A percentile compares a stretch with the other conserved stretches of the same genome.
Evolutionary conservation across 2,113 vertebrate species (phyloP).

Genomic region (Dasyprocta punctata): DNA sequence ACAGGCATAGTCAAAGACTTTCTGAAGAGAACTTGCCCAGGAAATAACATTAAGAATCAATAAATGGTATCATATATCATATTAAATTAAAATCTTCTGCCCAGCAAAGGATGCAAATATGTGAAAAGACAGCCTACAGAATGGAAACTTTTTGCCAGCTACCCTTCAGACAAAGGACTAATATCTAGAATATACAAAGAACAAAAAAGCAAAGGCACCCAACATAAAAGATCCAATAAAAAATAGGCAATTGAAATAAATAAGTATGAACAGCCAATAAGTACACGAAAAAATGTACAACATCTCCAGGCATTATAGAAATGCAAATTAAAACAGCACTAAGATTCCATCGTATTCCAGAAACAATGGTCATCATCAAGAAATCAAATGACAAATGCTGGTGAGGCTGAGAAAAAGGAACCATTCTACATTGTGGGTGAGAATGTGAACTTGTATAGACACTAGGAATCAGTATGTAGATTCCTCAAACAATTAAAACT

Average conservation of each 20-base stretch:
- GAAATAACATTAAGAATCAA: not conserved
- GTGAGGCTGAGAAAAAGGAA: not conserved
- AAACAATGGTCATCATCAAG: not conserved
- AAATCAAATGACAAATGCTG: not conserved
- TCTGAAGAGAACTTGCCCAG: not conserved
- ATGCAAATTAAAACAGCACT: not conserved
- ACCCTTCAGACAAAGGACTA: not conserved
- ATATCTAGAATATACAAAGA: not conserved
- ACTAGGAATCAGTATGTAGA: not conserved
- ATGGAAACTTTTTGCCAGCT: not conserved
- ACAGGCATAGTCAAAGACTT: not conserved
- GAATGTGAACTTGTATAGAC: not conserved
- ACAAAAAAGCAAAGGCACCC: not conserved
- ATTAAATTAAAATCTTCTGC: not conserved
- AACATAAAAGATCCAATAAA: not conserved
- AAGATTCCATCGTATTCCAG: not conserved
- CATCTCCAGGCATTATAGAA: not conserved
- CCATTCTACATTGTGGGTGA: not conserved
- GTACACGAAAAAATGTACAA: not conserved
- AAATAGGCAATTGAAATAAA: not conserved
- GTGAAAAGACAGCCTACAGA: not conserved
- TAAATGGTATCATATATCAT: not conserved
- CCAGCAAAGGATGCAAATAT: not conserved
- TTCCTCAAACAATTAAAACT: not conserved
- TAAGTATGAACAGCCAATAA: not conserved